Base-by-base conservation (phyloP, 1,140 invertebrate genomes). In the Drosophila orosa region DNA sequence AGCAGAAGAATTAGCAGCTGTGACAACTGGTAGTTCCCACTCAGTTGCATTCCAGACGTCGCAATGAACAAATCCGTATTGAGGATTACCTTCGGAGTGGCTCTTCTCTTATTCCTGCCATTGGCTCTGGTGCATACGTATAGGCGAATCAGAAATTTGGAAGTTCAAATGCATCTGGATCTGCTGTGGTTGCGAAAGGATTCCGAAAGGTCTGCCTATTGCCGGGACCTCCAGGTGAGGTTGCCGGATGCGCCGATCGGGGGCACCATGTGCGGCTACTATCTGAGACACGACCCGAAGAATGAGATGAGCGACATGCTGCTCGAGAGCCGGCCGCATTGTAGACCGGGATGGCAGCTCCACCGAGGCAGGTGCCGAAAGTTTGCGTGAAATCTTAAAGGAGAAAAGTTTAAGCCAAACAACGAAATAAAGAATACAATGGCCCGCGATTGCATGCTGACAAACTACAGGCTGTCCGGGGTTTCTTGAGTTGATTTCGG, bases 131-230 rank as follows among this genome's bases (percentile, higher is more conserved):
- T 44, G 45, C 59, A 25, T 35, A n/a, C n/a, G n/a, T n/a, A n/a
- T n/a, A n/a, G n/a, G n/a, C n/a, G n/a, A n/a, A n/a, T n/a, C n/a
- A n/a, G n/a, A n/a, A n/a, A n/a, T n/a, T n/a, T n/a, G n/a, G n/a
- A n/a, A n/a, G n/a, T n/a, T n/a, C n/a, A n/a, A n/a, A n/a, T 44
- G 45, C 59, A 25, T 35, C 9, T 74, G 33, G 63, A 77, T 31
- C 31, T 84, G 7, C 29, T 69, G 39, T n/a, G 31, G 4, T 67
- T 84, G 10, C 42, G 55, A 29, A 25, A 45, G 5, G 63, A 71
- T 17, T 24, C 50, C 19, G 69, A 85, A 31, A 86, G 67, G 55
- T 31, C 75, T 50, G 69, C 66, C 74, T 85, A 74, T 42, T 85
- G 81, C 37, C 72, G 62, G 1, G n/a, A 39, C 31, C 47, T 81